Base-by-base conservation (phyloP, 2,113 vertebrate genomes). In the Parus major region DNA sequence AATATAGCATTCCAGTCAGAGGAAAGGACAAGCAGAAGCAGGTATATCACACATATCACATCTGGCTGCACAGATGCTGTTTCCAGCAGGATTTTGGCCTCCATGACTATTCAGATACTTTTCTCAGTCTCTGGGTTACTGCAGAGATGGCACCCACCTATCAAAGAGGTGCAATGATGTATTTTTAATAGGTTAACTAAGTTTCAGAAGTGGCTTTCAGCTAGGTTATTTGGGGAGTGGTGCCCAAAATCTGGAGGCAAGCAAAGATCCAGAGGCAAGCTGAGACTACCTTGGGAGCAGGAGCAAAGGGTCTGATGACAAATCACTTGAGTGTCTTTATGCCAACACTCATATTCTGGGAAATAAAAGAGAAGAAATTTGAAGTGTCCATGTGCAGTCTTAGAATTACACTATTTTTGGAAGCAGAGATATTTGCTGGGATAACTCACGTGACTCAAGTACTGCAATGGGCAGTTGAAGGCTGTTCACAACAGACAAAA, bases 31-130 rank as follows among this genome's bases (percentile, higher is more conserved):
- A 33, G n/a, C 15, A 75, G 33, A 71, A 87, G 19, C 8, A 42
- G 9, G 7, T 22, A 18, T 49, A 61, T 35, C 44, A 35, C 12
- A 77, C 9, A 9, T 13, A 42, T 21, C 57, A 76, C 29, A 79
- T 68, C 55, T 88, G 57, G 29, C 21, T 64, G 53, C 31, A 52
- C 20, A 81, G 24, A 22, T 64, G n/a, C 3, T 57, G 8, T 59
- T 88, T 52, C 31, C 75, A 93, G 42, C 22, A 49, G 42, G 12
- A 17, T 57, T 92, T 96, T 89, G 59, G 27, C 36, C 39, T 81
- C 27, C 16, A 3, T 29, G 11, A 59, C 33, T 14, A 11, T 31
- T 31, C 13, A 49, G 24, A 29, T 41, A 23, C 6, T 52, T 8
- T 33, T 64, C 33, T 47, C 50, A 80, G 33, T 59, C 44, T 60